A percentile compares a stretch with the other conserved stretches of the same genome.
These are phyloP conservation scores for Rhagonycha lutea DNA, from an alignment of 2,888 invertebrate genomes.

Conservation along the genomic window DNA sequence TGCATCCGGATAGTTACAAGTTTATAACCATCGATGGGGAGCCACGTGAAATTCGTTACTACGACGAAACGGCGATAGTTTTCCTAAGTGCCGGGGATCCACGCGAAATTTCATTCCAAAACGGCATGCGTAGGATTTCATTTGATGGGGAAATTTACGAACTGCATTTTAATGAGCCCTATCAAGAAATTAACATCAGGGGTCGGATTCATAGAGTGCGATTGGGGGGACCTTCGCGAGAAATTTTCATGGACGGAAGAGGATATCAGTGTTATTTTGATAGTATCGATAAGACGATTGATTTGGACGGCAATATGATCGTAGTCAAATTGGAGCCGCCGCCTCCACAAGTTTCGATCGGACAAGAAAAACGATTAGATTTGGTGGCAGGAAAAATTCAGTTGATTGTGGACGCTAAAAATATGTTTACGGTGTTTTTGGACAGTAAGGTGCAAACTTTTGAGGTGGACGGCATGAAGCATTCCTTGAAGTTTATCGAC, in stretches of 20 bases:
- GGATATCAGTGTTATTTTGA: constrained; percentile 94
- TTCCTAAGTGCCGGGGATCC: constrained; percentile 87
- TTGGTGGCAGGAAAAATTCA: constrained; percentile 84
- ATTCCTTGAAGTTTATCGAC: constrained; percentile 81
- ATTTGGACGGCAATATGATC: constrained; percentile 77
- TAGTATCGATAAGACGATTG: constrained; percentile 80
- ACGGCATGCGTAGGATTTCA: constrained; percentile 74
- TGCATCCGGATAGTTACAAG: constrained; percentile 72
- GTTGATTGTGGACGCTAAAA: constrained; percentile 79
- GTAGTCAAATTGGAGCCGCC: constrained; percentile 86
- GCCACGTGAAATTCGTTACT: constrained; percentile 82
- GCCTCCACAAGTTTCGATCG: constrained; percentile 91
- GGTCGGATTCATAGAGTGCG: constrained; percentile 77
- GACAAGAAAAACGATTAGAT: constrained; percentile 75
- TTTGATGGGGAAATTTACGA: constrained; percentile 75
- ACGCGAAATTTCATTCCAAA: constrained; percentile 81
- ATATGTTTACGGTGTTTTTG: constrained; percentile 78
- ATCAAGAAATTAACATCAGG: constrained; percentile 74
- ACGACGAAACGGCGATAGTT: constrained; percentile 82
- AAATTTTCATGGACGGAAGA: constrained; percentile 85
- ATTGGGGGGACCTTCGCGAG: constrained; percentile 90
- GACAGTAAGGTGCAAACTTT: constrained; percentile 85
- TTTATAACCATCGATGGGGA: constrained; percentile 82
- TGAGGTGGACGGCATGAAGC: constrained; percentile 70
- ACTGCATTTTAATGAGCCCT: constrained; percentile 68